Evolutionary conservation across 2,113 vertebrate genomes (phyloP).

Genomic region (Rynchops niger): DNA sequence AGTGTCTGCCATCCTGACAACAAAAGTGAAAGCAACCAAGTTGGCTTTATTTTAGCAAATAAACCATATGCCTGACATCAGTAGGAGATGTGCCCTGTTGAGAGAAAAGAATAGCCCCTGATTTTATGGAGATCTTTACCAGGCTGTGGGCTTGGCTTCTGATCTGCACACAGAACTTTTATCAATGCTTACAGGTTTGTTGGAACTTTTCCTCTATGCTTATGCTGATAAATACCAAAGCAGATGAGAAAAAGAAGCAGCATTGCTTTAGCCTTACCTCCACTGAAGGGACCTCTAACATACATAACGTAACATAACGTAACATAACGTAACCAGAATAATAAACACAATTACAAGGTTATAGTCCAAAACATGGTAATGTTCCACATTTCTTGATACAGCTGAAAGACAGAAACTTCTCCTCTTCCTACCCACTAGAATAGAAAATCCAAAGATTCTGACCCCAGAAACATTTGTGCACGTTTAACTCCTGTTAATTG

Average conservation of each 20-base stretch:
- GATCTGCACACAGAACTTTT: not conserved
- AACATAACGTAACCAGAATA: not conserved
- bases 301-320: not conserved
- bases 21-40: not conserved
- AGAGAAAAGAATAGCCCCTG: constrained; percentile 10
- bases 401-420: not conserved
- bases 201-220: not conserved
- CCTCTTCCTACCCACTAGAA: not conserved
- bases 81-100: not conserved
- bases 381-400: not conserved
- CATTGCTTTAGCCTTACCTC: not conserved
- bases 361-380: not conserved
- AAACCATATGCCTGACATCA: not conserved
- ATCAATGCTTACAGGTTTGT: not conserved
- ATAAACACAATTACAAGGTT: not conserved
- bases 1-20: not conserved
- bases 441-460: not conserved
- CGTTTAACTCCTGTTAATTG: not conserved
- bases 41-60: constrained; percentile 25
- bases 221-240: not conserved
- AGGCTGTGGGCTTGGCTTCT: not conserved
- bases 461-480: not conserved
- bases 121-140: not conserved
- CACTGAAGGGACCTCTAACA: not conserved
- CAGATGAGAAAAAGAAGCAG: not conserved